Evolutionary conservation across 2,113 vertebrate genomes (phyloP).

Genomic region (Corythaixoides concolor): DNA sequence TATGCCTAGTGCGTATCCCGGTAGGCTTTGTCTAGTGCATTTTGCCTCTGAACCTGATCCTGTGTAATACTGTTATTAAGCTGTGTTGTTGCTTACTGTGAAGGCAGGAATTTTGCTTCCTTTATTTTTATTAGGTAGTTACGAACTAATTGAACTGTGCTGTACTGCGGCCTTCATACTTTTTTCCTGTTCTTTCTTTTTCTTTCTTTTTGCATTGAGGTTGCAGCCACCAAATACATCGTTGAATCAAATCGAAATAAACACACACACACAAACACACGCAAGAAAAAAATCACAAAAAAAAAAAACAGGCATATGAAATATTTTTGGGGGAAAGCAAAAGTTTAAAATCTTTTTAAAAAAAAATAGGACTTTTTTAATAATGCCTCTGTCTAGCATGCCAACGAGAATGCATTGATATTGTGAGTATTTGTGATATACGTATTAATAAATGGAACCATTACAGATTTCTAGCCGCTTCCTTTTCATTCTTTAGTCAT

Average conservation of each 20-base stretch:
- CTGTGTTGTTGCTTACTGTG: constrained; percentile 80
- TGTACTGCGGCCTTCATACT: constrained; percentile 65
- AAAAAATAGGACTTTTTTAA: constrained; percentile 74
- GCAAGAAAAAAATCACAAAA: background rate
- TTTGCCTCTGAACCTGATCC: constrained; percentile 74
- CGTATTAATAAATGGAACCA: constrained; percentile 94
- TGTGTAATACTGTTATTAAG: constrained; percentile 78
- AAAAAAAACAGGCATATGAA: constrained; percentile 42
- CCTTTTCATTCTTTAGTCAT: constrained; percentile 25
- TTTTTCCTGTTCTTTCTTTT: constrained; percentile 55
- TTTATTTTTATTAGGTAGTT: constrained; percentile 68
- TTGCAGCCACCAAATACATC: constrained; percentile 71
- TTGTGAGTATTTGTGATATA: constrained; percentile 96
- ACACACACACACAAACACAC: background rate
- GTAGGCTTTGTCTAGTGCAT: constrained; percentile 75
- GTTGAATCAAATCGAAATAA: constrained; percentile 64
- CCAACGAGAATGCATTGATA: constrained; percentile 89
- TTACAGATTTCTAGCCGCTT: constrained; percentile 67
- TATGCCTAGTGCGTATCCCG: constrained; percentile 69
- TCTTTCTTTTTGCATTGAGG: constrained; percentile 68
- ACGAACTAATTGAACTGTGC: constrained; percentile 71
- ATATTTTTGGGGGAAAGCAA: constrained; percentile 73
- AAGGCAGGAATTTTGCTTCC: constrained; percentile 74
- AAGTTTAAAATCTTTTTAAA: constrained; percentile 78
- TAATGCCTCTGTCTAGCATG: constrained; percentile 89